A percentile compares a stretch with the other conserved stretches of the same genome.
Conservation (phyloP, 2,113 vertebrate genomes). For the Peromyscus maniculatus region DNA sequence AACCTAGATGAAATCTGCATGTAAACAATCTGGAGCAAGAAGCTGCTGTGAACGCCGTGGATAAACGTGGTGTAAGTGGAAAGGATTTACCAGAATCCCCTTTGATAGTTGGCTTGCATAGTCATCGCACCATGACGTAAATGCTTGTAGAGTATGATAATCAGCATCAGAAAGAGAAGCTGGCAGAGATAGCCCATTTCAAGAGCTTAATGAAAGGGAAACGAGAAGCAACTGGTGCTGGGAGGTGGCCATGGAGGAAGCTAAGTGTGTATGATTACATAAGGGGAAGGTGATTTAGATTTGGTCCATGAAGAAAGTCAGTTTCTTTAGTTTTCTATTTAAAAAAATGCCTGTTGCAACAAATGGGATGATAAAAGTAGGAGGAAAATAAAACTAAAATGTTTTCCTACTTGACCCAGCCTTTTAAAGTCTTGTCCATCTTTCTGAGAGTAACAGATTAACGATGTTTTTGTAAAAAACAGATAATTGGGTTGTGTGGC, state of each 20-base stretch:
- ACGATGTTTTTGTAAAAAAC: neutral
- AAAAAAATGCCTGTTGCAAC: neutral
- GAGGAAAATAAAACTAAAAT: neutral
- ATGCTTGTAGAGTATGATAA: conserved; percentile 50
- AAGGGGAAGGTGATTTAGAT: neutral
- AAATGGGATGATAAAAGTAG: neutral
- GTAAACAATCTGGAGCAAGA: conserved; percentile 63
- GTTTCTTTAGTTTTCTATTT: conserved; percentile 4
- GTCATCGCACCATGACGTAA: conserved; percentile 39
- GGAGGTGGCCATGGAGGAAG: neutral
- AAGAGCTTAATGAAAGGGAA: conserved; percentile 37
- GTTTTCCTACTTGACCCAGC: neutral
- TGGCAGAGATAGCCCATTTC: neutral
- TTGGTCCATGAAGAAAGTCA: neutral
- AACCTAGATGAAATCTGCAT: conserved; percentile 71
- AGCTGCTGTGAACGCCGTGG: conserved; percentile 60
- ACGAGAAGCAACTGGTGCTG: conserved; percentile 64
- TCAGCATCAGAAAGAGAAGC: conserved; percentile 23
- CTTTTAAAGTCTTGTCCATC: neutral
- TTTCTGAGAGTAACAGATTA: conserved; percentile 8
- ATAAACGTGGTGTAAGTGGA: conserved; percentile 70
- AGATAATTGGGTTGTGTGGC: neutral
- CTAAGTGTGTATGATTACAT: neutral
- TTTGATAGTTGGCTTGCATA: conserved; percentile 43
- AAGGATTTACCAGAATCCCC: conserved; percentile 64